phyloP scores from a whole-genome alignment of 1,140 invertebrate species.

The Heterodera schachtii region DNA sequence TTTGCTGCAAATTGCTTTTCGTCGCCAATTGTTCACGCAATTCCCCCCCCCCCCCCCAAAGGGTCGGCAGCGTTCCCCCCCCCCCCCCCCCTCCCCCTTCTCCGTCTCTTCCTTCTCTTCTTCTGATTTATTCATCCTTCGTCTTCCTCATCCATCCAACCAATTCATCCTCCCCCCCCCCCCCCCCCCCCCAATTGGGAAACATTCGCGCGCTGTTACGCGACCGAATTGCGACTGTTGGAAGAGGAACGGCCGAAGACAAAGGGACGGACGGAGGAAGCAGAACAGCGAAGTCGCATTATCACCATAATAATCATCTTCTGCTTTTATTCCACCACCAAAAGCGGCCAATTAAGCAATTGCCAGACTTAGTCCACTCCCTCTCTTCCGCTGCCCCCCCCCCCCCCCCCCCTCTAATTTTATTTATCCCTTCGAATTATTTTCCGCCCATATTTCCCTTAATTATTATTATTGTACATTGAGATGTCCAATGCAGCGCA shows the following conservation, averaged over 20 bases:
- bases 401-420: too few relatives aligned
- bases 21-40: not conserved
- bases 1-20: too few relatives aligned
- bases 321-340: not conserved
- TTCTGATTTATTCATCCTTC: not conserved
- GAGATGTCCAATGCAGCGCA: not conserved
- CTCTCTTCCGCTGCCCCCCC: not conserved
- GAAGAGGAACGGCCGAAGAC: not conserved
- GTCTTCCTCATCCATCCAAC: not conserved
- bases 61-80: too few relatives aligned
- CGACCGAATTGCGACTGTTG: not conserved
- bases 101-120: too few relatives aligned
- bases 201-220: not conserved
- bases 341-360: not conserved
- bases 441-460: too few relatives aligned
- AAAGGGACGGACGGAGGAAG: not conserved
- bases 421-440: too few relatives aligned
- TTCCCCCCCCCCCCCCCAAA: not conserved
- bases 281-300: not conserved
- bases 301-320: not conserved
- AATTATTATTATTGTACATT: not conserved
- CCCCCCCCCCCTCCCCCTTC: too few relatives aligned
- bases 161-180: not conserved
- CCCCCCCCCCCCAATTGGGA: not conserved
- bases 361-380: not conserved